These are phyloP conservation scores for Galerucella calmariensis DNA, from an alignment of 2,888 invertebrate genomes.

Conservation along the genomic window DNA sequence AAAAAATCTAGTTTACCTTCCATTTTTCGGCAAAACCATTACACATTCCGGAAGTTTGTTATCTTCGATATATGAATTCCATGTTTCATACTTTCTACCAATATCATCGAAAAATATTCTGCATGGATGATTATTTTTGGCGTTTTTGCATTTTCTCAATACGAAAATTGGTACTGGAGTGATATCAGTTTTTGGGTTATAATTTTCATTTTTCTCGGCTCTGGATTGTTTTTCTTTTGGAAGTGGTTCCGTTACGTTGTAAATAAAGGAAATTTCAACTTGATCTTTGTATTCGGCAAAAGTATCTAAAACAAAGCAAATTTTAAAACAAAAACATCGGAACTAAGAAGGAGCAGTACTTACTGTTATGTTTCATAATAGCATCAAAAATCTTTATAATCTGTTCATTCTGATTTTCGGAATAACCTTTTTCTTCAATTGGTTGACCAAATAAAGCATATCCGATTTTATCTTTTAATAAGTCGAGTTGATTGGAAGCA, in stretches of 20 bases:
- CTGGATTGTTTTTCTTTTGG: conserved; percentile 53
- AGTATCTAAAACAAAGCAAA: conserved; percentile 45
- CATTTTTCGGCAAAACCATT: conserved; percentile 68
- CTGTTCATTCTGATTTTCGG: conserved; percentile 50
- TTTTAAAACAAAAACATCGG: background rate
- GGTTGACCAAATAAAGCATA: conserved; percentile 70
- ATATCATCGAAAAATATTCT: conserved; percentile 58
- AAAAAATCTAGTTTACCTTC: conserved; percentile 52
- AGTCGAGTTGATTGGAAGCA: conserved; percentile 66
- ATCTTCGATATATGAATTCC: conserved; percentile 67
- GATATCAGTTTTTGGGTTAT: conserved; percentile 57
- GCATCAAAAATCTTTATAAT: conserved; percentile 52
- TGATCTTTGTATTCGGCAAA: conserved; percentile 52
- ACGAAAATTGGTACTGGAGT: conserved; percentile 58
- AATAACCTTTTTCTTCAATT: conserved; percentile 63
- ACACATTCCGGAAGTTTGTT: conserved; percentile 70
- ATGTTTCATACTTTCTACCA: conserved; percentile 67
- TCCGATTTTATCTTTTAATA: conserved; percentile 69
- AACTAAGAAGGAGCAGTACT: conserved; percentile 36
- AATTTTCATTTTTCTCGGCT: conserved; percentile 53
- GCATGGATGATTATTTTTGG: conserved; percentile 50
- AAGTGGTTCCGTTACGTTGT: conserved; percentile 56
- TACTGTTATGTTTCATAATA: conserved; percentile 53
- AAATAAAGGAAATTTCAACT: conserved; percentile 54
- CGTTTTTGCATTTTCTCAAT: conserved; percentile 57